These are phyloP conservation scores for Setipinna tenuifilis DNA, from an alignment of 2,797 vertebrate genomes.

Conservation along the genomic window DNA sequence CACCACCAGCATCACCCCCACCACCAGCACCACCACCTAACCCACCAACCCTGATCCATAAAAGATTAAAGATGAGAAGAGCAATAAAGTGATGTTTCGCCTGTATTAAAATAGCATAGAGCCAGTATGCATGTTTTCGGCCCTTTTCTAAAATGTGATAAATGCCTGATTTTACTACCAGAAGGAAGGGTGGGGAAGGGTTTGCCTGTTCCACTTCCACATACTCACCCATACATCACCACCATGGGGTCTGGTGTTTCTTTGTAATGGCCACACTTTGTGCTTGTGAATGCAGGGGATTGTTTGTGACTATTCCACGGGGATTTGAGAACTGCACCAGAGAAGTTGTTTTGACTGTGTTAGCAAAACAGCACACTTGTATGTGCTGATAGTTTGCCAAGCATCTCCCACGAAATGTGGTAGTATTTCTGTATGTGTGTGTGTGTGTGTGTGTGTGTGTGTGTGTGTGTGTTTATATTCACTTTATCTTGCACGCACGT, in stretches of 20 bases:
- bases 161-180: neutral
- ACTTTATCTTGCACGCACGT: neutral
- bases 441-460: too few species aligned
- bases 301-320: neutral
- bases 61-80: constrained; percentile 69
- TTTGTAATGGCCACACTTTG: constrained; percentile 4
- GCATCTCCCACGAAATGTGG: constrained; percentile 24
- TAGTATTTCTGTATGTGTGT: neutral
- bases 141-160: neutral
- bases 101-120: constrained; percentile 56
- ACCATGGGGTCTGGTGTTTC: neutral
- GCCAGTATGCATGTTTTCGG: neutral
- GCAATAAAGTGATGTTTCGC: constrained; percentile 64
- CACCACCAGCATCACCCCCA: too few species aligned
- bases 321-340: constrained; percentile 11
- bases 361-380: constrained; percentile 15
- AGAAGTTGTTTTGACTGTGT: constrained; percentile 30
- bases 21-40: too few species aligned
- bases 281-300: neutral
- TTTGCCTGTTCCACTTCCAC: neutral
- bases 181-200: neutral
- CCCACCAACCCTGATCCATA: constrained; percentile 58
- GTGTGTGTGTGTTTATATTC: neutral
- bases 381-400: constrained; percentile 26
- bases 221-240: constrained; percentile 23